Conservation (phyloP, 2,797 vertebrate species). For the Columba guinea region DNA sequence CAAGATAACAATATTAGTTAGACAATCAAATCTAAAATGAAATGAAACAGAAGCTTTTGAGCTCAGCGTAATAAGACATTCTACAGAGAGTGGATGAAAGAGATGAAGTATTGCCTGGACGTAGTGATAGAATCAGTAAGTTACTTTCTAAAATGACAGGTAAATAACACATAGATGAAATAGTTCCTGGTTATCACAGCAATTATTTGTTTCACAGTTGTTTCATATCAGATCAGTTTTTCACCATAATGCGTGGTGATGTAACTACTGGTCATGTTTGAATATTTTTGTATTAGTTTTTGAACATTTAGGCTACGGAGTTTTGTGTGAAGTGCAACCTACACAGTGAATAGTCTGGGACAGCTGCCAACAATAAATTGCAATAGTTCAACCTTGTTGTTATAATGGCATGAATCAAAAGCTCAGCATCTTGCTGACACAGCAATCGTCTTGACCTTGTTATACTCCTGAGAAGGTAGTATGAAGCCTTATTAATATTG, state of each 20-base stretch:
- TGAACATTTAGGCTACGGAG: constrained; percentile 41
- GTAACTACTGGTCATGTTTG: neutral
- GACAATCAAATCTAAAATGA: neutral
- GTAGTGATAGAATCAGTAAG: neutral
- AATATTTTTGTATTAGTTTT: constrained; percentile 48
- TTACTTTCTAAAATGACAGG: neutral
- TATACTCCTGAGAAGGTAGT: constrained; percentile 74
- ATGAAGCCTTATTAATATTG: constrained; percentile 75
- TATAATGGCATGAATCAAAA: constrained; percentile 77
- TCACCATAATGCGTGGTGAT: neutral
- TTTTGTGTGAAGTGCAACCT: constrained; percentile 61
- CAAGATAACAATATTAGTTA: neutral
- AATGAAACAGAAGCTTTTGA: neutral
- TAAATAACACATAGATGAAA: neutral
- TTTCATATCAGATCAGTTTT: constrained; percentile 28
- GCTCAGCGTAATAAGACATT: neutral
- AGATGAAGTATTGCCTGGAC: neutral
- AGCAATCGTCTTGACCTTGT: constrained; percentile 77
- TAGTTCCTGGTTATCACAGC: neutral
- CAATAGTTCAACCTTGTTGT: constrained; percentile 75
- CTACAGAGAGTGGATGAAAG: neutral
- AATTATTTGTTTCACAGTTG: neutral
- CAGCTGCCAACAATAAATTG: constrained; percentile 76
- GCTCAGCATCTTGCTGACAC: constrained; percentile 75
- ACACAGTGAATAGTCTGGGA: constrained; percentile 70